phyloP scores from a whole-genome alignment of 2,797 vertebrate species.

The Neosalanx taihuensis region DNA sequence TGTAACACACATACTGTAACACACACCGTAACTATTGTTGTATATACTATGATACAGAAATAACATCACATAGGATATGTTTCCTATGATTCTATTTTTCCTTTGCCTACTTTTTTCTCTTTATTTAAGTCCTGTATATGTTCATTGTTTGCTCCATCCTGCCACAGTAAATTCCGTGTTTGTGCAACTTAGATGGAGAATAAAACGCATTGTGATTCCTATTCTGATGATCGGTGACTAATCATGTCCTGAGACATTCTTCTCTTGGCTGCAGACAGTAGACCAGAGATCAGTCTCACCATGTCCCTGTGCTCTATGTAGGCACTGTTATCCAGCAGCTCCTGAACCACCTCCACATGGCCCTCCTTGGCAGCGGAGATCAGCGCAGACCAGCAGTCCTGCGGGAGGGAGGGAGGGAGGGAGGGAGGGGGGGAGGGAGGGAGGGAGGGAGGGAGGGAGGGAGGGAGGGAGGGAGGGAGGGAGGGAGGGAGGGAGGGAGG shows the following conservation, averaged over 20 bases:
- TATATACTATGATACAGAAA: not conserved
- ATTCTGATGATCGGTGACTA: too few relatives aligned
- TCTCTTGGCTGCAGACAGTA: not conserved
- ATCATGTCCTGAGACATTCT: too few relatives aligned
- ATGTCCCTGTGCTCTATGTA: constrained; percentile 93
- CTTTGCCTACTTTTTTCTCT: too few relatives aligned
- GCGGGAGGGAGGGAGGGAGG: constrained; percentile 28
- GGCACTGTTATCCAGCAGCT: constrained; percentile 84
- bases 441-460: constrained; percentile 19
- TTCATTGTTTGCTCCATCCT: too few relatives aligned
- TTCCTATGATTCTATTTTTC: too few relatives aligned
- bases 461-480: constrained; percentile 16
- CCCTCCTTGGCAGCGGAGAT: constrained; percentile 94
- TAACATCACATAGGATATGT: not conserved
- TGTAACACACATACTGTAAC: too few relatives aligned
- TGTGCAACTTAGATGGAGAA: too few relatives aligned
- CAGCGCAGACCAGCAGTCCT: constrained; percentile 98
- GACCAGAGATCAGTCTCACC: constrained; percentile 68
- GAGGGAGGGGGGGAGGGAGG: constrained; percentile 13
- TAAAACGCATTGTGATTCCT: too few relatives aligned
- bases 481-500: constrained; percentile 18
- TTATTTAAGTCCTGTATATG: too few relatives aligned
- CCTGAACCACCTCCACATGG: constrained; percentile 84
- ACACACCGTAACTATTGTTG: not conserved
- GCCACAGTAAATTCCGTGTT: too few relatives aligned